A percentile compares a stretch with the other conserved stretches of the same genome.
Evolutionary conservation across 1,140 invertebrate species (phyloP).

Genomic region (Antheraea mylitta): DNA sequence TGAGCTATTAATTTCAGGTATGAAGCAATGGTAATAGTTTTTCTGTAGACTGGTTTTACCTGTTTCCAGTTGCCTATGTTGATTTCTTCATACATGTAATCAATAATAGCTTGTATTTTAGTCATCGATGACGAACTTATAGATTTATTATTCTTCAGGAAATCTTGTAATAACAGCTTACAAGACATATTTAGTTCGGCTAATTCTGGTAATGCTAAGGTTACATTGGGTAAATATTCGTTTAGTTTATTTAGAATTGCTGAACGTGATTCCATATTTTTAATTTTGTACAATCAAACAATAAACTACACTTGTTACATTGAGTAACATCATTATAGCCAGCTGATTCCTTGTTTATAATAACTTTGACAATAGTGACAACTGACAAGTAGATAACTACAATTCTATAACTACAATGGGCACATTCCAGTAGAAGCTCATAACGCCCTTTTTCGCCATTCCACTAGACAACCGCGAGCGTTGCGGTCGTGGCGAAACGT

Average conservation of each 20-base stretch:
- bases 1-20: constrained; percentile 76
- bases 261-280: background rate
- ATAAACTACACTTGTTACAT: background rate
- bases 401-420: too few species aligned
- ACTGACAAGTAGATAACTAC: too few species aligned
- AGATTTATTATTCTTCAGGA: constrained; percentile 33
- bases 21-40: constrained; percentile 82
- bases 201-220: constrained; percentile 45
- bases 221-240: constrained; percentile 41
- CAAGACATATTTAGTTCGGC: constrained; percentile 47
- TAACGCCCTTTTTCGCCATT: too few species aligned
- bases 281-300: background rate
- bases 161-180: constrained; percentile 43
- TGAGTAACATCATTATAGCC: background rate
- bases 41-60: constrained; percentile 81
- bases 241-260: constrained; percentile 27
- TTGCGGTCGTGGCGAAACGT: too few species aligned
- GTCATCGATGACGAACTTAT: constrained; percentile 29
- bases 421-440: too few species aligned
- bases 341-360: constrained; percentile 1
- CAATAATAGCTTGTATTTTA: constrained; percentile 81
- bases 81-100: constrained; percentile 88
- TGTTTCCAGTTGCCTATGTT: constrained; percentile 93
- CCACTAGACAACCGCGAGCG: too few species aligned
- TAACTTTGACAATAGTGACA: background rate